phyloP scores from a whole-genome alignment of 2,113 vertebrate species.

The Phaethornis superciliosus region DNA sequence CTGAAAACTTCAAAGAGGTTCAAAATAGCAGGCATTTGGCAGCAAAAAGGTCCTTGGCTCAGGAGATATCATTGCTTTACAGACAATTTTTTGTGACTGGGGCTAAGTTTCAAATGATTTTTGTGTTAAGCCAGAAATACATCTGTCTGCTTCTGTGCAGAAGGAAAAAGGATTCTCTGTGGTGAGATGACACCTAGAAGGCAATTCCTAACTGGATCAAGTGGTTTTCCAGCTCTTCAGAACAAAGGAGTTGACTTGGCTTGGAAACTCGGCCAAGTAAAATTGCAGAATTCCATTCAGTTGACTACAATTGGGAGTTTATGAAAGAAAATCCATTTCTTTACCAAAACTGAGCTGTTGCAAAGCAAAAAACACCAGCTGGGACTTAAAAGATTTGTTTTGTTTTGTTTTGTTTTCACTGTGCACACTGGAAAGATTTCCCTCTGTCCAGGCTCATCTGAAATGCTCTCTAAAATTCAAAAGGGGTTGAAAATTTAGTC shows the following conservation, averaged over 20 bases:
- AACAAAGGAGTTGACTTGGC: slow-evolving; percentile 4
- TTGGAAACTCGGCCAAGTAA: not conserved
- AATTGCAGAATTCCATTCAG: slow-evolving; percentile 31
- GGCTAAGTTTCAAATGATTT: not conserved
- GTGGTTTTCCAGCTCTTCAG: slow-evolving; percentile 39
- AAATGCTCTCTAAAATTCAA: not conserved
- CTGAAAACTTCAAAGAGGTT: slow-evolving; percentile 29
- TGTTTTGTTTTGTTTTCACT: not conserved
- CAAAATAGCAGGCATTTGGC: slow-evolving; percentile 26
- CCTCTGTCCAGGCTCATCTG: not conserved
- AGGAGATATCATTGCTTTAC: not conserved
- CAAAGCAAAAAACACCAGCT: slow-evolving; percentile 32
- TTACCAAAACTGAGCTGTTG: not conserved
- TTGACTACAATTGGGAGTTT: slow-evolving; percentile 37
- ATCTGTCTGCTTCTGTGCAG: not conserved
- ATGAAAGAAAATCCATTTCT: slow-evolving; percentile 32
- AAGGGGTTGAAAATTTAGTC: not conserved
- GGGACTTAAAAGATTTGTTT: slow-evolving; percentile 3
- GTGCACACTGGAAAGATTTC: not conserved
- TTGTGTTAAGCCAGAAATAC: slow-evolving; percentile 16
- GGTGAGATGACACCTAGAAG: not conserved
- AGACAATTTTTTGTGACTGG: not conserved
- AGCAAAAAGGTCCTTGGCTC: slow-evolving; percentile 15
- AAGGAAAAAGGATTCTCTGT: slow-evolving; percentile 15
- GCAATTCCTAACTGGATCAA: slow-evolving; percentile 20